Evolutionary conservation across 2,797 vertebrate genomes (phyloP).

Genomic region (Ibycter americanus): DNA sequence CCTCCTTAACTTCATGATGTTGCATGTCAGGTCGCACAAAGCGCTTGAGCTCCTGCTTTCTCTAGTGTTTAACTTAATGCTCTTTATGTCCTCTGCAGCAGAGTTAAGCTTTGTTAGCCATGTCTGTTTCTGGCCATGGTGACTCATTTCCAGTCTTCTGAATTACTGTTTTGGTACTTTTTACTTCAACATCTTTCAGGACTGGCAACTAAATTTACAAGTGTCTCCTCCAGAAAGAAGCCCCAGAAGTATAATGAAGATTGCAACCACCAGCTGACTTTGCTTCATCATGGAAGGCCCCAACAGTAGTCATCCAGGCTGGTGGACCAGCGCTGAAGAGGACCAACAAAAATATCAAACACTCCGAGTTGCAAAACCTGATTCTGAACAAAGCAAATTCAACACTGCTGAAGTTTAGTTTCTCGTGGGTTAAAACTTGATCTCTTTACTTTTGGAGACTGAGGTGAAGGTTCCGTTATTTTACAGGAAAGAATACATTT

Average conservation of each 20-base stretch:
- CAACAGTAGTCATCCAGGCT: background rate
- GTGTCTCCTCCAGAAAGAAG: background rate
- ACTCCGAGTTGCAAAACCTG: rapidly evolving
- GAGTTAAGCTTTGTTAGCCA: background rate
- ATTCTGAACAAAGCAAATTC: background rate
- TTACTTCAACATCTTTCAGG: background rate
- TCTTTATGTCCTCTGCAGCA: background rate
- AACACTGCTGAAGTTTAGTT: background rate
- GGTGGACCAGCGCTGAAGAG: background rate
- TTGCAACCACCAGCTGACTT: background rate
- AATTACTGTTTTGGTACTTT: background rate
- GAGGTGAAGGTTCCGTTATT: background rate
- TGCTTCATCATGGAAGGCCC: background rate
- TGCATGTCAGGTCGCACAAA: background rate
- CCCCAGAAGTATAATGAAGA: background rate
- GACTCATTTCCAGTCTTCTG: background rate
- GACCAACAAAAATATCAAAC: background rate
- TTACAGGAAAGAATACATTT: background rate
- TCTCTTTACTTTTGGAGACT: background rate
- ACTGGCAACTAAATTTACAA: background rate
- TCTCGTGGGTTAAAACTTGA: background rate
- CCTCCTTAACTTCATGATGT: background rate
- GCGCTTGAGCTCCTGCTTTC: background rate
- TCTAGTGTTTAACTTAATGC: background rate
- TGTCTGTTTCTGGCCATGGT: background rate